Evolutionary conservation across 2,888 invertebrate genomes (phyloP).

Genomic region (Megaustenia siamemsis): DNA sequence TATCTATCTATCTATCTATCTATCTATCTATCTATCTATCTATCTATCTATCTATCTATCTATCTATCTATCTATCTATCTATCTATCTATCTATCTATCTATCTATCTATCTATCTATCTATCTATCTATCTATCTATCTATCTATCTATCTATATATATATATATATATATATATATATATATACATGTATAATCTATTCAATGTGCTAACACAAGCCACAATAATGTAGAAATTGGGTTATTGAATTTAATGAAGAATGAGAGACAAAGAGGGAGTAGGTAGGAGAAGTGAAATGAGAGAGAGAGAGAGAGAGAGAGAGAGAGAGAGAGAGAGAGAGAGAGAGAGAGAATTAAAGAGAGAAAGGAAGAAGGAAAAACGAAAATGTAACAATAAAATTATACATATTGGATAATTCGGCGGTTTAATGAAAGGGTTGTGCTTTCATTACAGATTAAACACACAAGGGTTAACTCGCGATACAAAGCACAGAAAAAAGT

Average conservation of each 20-base stretch:
- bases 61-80: neutral
- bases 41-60: too few species aligned
- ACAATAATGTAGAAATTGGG: neutral
- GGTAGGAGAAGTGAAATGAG: neutral
- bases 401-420: too few species aligned
- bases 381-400: too few species aligned
- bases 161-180: neutral
- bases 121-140: neutral
- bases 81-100: neutral
- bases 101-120: neutral
- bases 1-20: too few species aligned
- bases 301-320: neutral
- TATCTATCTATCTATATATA: neutral
- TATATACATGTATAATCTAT: neutral
- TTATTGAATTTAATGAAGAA: neutral
- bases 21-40: too few species aligned
- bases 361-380: too few species aligned
- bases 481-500: too few species aligned
- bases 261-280: neutral
- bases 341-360: too few species aligned
- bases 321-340: neutral
- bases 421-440: too few species aligned
- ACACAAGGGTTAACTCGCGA: too few species aligned
- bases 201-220: too few species aligned
- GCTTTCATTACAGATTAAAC: too few species aligned